Evolutionary conservation across 2,797 vertebrate genomes (phyloP).

Genomic region (Sebastes goodei): DNA sequence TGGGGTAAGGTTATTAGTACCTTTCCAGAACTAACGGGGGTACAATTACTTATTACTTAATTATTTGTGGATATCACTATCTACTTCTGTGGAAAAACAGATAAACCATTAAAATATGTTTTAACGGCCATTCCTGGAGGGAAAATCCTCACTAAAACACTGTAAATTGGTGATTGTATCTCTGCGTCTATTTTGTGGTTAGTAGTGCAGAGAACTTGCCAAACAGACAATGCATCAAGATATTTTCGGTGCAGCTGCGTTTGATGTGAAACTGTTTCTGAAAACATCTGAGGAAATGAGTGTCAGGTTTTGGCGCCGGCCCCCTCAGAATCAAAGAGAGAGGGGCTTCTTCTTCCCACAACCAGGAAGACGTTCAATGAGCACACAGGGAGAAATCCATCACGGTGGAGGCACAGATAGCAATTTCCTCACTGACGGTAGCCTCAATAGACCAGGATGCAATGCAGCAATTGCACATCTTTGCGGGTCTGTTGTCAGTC

Average conservation of each 20-base stretch:
- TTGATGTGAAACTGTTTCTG: constrained; percentile 11
- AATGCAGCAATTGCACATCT: constrained; percentile 25
- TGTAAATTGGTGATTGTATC: no score
- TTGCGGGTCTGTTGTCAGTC: neutral
- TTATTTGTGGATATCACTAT: no score
- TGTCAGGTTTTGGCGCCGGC: neutral
- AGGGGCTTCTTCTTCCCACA: neutral
- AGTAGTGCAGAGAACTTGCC: neutral
- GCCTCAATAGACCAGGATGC: constrained; percentile 44
- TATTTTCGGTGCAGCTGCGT: neutral
- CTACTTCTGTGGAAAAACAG: no score
- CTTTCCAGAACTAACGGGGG: no score
- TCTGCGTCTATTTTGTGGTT: no score
- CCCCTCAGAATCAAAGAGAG: constrained; percentile 14
- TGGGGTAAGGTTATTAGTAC: no score
- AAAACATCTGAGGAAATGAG: constrained; percentile 2
- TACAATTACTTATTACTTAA: no score
- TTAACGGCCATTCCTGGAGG: no score
- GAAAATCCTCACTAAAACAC: no score
- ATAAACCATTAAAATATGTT: no score
- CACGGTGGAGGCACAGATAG: constrained; percentile 4
- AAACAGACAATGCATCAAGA: constrained; percentile 9
- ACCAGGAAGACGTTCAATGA: neutral
- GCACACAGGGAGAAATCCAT: constrained; percentile 44
- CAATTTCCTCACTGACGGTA: constrained; percentile 29